Evolutionary conservation across 2,888 invertebrate genomes (phyloP).

Genomic region (Sympetrum striolatum): DNA sequence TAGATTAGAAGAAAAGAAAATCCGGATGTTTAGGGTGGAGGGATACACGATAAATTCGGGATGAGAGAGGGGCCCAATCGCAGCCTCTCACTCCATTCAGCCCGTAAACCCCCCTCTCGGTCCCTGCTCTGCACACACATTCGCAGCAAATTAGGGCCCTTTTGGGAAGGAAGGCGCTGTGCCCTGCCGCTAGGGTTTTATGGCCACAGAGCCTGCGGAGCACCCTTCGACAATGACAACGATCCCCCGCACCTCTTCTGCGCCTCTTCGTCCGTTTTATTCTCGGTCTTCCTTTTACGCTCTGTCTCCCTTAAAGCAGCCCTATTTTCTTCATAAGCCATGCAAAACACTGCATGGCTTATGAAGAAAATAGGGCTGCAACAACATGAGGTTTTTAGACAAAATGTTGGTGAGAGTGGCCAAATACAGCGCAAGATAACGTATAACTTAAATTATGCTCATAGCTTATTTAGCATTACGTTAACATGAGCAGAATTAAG

Average conservation of each 20-base stretch:
- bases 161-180: slow-evolving; percentile 2
- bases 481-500: too few species aligned
- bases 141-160: slow-evolving; percentile 38
- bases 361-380: too few species aligned
- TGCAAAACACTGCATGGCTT: too few species aligned
- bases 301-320: background rate
- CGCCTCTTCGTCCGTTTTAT: background rate
- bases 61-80: background rate
- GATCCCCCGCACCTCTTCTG: background rate
- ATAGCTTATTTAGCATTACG: too few species aligned
- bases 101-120: background rate
- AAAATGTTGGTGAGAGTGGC: too few species aligned
- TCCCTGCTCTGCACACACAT: slow-evolving; percentile 17
- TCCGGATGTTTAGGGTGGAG: background rate
- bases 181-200: slow-evolving; percentile 28
- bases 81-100: slow-evolving; percentile 4
- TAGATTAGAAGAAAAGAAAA: background rate
- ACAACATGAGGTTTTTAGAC: too few species aligned
- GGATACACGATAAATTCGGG: background rate
- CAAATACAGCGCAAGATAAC: too few species aligned
- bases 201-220: background rate
- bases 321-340: too few species aligned
- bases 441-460: too few species aligned
- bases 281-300: background rate
- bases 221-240: slow-evolving; percentile 5